Conservation (phyloP, 2,888 invertebrate species). For the Ametastegia equiseti region DNA sequence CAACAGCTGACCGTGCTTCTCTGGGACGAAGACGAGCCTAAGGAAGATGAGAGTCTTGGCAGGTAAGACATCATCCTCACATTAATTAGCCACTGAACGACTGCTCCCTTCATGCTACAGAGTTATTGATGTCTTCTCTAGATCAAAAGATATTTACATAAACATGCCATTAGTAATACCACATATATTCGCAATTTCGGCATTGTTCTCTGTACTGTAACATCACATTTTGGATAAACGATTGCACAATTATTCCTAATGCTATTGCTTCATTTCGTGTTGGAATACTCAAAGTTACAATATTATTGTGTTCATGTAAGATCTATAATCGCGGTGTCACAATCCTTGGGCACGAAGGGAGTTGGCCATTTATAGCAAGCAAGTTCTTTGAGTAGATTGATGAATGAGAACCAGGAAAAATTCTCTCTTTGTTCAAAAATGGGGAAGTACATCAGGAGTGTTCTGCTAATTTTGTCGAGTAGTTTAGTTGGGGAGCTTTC, state of each 20-base stretch:
- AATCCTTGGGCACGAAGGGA: background rate
- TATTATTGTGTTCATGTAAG: too few species aligned
- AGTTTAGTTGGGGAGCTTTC: background rate
- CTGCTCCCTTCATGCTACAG: background rate
- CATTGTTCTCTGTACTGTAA: too few species aligned
- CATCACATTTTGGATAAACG: too few species aligned
- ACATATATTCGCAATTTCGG: too few species aligned
- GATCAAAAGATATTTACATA: background rate
- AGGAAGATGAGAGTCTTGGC: slow-evolving; percentile 92
- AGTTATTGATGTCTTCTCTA: background rate
- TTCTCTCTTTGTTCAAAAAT: background rate
- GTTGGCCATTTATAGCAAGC: background rate
- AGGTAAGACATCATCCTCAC: slow-evolving; percentile 81
- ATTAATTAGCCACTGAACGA: background rate
- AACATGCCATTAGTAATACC: too few species aligned
- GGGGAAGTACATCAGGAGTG: background rate
- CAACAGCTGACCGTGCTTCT: slow-evolving; percentile 87
- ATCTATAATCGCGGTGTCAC: too few species aligned
- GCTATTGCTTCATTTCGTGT: too few species aligned
- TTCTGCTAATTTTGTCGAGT: background rate
- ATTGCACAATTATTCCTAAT: too few species aligned
- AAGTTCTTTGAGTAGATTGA: background rate
- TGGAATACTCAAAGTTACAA: too few species aligned
- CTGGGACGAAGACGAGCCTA: slow-evolving; percentile 92
- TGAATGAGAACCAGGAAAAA: background rate